Base-by-base conservation (phyloP, 2,888 invertebrate genomes). In the Synergus umbraculus region DNA sequence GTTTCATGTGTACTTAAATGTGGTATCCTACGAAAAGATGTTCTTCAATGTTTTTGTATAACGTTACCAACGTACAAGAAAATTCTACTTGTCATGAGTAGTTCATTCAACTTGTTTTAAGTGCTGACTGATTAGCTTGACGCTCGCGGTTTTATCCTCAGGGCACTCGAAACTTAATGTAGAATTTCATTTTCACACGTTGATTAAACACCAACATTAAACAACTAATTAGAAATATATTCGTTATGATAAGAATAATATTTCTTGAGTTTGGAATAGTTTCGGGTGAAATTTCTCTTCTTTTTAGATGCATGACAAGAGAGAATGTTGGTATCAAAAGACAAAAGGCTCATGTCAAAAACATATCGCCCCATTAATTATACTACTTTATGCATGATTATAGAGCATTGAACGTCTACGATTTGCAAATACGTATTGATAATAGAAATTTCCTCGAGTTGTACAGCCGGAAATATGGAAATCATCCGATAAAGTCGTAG, bases 281-380 rank as follows among this genome's bases (percentile, higher is more conserved):
- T 49, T 49, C 37, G 37, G 5, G 5, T 37, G 37, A 37, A 37
- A 37, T 37, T 37, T 37, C 5, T 37, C 37, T 0, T 37, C 5
- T 37, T 37, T 37, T 0, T 37, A 37, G 37, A 37, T 37, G 5
- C 5, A 37, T 7, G n/a, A 2, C 8, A 54, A 0, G 2, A 8
- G 7, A 49, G 8, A 60, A 60, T 22, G 22, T 60, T 22, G 10
- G 5, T 60, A 22, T 60, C 22, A 22, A 18, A 58, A 58, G 46
- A 49, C 13, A 49, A 49, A 49, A 15, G 15, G 4, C 46, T 22
- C 10, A 49, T 29, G 15, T 44, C 79, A 84, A 84, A 86, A 85
- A 83, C 76, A 81, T 77, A 82, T 79, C 79, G 78, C 69, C 76
- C 67, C 79, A 83, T 85, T 84, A 82, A 85, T 86, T 82, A 84